Base-by-base conservation (phyloP, 2,888 invertebrate genomes). In the Leucozona laternaria region DNA sequence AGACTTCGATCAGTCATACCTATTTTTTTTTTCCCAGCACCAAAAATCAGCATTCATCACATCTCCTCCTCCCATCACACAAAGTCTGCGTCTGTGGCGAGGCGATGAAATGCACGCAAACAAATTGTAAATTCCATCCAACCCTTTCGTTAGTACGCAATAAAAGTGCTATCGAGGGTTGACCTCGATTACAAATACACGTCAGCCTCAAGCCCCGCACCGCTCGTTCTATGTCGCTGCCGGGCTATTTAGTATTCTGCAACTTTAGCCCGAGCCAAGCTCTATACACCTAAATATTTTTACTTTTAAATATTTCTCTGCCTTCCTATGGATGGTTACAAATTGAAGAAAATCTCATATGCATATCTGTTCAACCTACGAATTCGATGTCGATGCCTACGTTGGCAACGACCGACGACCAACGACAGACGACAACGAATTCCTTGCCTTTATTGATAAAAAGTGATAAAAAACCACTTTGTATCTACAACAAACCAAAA, bases 181-280 rank as follows among this genome's bases (percentile, higher is more conserved):
- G 80, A 85, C 84, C 84, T 85, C 84, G 84, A 85, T 85, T 80
- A 85, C 71, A 60, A 85, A 85, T 80, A 76, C 80, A 76, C 80
- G 79, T 77, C 64, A 31, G 45, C 20, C 28, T 11, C 43, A 25
- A 7, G 22, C 53, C 57, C 58, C 34, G 53, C 64, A 45, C 58
- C 31, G 17, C 25, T 50, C 34, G 31, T 15, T 48, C 55, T 15
- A 2, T 48, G 68, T 57, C 43, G 45, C 10, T 50, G 60, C 28
- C 55, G 20, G 43, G 40, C 75, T 64, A 76, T 66, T 84, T 80
- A 80, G 80, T 85, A 85, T 85, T 85, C 84, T 6, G 62, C 80
- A 82, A 72, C 64, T 64, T 50, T 48, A 64, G 50, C 72, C 48
- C 53, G 58, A 68, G 15, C 40, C n/a, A 72, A 77, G 73, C 73